Conservation (phyloP, 2,797 vertebrate genomes). For the Pangasius larnaudii region DNA sequence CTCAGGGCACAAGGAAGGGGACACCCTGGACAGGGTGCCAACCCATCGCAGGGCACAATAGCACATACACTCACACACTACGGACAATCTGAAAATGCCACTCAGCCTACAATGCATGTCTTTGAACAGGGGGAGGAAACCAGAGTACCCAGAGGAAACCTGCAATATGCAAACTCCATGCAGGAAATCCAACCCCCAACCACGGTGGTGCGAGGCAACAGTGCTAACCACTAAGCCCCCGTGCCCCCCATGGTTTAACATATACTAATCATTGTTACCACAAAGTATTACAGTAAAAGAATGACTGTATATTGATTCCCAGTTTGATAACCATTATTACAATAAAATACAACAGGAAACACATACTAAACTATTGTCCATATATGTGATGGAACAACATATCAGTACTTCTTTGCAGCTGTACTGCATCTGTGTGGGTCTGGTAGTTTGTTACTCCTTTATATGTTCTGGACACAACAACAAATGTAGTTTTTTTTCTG, state of each 20-base stretch:
- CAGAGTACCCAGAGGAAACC: too few relatives aligned
- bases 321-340: neutral
- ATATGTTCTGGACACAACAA: neutral
- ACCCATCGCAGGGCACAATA: too few relatives aligned
- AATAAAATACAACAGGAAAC: neutral
- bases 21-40: too few relatives aligned
- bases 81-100: too few relatives aligned
- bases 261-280: neutral
- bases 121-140: too few relatives aligned
- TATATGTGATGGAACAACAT: neutral
- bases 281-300: neutral
- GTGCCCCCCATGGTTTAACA: neutral
- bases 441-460: neutral
- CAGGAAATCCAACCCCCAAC: too few relatives aligned
- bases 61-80: too few relatives aligned
- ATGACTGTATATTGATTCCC: neutral
- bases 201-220: too few relatives aligned
- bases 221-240: too few relatives aligned
- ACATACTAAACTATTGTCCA: neutral
- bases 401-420: neutral
- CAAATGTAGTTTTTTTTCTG: neutral
- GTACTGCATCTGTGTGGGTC: neutral
- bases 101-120: too few relatives aligned
- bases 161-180: too few relatives aligned
- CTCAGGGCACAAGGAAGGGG: too few relatives aligned